phyloP scores from a whole-genome alignment of 1,140 invertebrate species.

The Periplaneta americana region DNA sequence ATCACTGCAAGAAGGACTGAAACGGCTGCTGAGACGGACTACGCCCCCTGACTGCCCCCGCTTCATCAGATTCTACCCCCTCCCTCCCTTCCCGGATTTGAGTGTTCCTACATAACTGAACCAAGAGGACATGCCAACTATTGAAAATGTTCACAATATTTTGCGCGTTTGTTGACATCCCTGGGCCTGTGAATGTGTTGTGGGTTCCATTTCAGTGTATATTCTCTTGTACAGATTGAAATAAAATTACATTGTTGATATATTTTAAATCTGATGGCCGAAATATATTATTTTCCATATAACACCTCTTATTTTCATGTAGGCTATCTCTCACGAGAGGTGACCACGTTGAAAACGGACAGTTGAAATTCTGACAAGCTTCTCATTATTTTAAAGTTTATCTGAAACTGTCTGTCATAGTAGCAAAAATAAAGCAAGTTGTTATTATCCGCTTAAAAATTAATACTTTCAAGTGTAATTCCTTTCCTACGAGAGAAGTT shows the following conservation, averaged over 20 bases:
- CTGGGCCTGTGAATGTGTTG: not conserved
- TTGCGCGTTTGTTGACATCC: not conserved
- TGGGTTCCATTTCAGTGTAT: not conserved
- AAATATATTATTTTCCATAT: not conserved
- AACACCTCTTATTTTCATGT: not conserved
- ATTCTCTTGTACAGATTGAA: not conserved
- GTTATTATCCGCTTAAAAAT: not conserved
- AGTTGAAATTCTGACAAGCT: not conserved
- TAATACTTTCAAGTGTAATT: not conserved
- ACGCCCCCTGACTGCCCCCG: not conserved
- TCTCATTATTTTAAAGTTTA: not conserved
- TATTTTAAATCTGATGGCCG: not conserved
- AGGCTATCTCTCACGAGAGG: not conserved
- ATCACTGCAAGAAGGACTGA: slow-evolving; percentile 80
- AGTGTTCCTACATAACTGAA: not conserved
- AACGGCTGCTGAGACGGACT: too few species aligned
- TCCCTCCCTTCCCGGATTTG: not conserved
- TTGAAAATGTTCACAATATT: not conserved
- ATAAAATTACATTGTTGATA: not conserved
- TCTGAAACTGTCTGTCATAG: too few species aligned
- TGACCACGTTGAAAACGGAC: not conserved
- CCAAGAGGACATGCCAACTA: not conserved
- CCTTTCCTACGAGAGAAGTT: too few species aligned
- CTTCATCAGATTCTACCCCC: not conserved
- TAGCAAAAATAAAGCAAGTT: not conserved